A percentile compares a stretch with the other conserved stretches of the same genome.
Conservation (phyloP, 2,888 invertebrate genomes). For the Onthophagus sagittarius region DNA sequence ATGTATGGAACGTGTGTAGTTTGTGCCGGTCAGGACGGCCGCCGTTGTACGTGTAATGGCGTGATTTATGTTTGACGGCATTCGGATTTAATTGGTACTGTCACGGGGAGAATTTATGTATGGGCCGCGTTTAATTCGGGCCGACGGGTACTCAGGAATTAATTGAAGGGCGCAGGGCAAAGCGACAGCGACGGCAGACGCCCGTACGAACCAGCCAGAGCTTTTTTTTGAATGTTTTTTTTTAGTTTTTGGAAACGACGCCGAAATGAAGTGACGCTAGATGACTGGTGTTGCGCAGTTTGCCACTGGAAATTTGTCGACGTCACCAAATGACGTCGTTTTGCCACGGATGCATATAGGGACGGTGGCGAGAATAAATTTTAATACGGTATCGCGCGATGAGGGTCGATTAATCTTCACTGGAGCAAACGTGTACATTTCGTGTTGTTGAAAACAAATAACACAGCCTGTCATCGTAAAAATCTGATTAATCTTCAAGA, state of each 20-base stretch:
- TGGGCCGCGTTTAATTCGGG: slow-evolving; percentile 15
- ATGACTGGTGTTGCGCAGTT: not conserved
- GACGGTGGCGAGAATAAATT: not conserved
- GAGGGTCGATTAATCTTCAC: not conserved
- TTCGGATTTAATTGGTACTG: slow-evolving; percentile 26
- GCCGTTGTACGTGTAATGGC: slow-evolving; percentile 9
- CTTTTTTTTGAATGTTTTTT: not conserved
- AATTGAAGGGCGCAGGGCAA: slow-evolving; percentile 6
- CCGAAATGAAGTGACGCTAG: not conserved
- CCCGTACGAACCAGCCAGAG: too few relatives aligned
- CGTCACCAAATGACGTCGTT: not conserved
- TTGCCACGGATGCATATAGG: not conserved
- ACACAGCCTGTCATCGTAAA: not conserved
- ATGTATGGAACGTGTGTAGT: slow-evolving; percentile 4
- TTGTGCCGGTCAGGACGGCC: not conserved
- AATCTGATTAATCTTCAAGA: not conserved
- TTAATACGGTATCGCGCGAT: not conserved
- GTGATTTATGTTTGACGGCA: slow-evolving; percentile 24
- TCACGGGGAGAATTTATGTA: slow-evolving; percentile 25
- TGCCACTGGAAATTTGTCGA: not conserved
- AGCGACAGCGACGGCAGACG: slow-evolving; percentile 2
- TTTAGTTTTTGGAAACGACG: not conserved
- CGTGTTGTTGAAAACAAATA: not conserved
- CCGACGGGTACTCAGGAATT: slow-evolving; percentile 14
- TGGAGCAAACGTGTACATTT: not conserved